phyloP scores from a whole-genome alignment of 2,113 vertebrate species.

The Ginglymostoma cirratum region DNA sequence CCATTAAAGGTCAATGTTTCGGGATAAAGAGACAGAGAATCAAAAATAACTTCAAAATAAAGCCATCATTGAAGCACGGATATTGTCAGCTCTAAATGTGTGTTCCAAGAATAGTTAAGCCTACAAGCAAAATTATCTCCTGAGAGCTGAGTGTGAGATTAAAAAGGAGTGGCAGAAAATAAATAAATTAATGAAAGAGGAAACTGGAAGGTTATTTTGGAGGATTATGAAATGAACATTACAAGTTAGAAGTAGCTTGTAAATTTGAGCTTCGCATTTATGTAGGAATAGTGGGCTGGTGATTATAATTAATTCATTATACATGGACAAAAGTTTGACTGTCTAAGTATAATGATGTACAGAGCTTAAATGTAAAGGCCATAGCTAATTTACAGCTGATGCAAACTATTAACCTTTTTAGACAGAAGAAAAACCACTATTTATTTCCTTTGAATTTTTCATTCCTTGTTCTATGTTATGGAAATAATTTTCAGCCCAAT shows the following conservation, averaged over 20 bases:
- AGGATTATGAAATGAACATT: neutral
- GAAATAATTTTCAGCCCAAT: constrained; percentile 7
- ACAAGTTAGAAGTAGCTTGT: neutral
- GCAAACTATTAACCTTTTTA: neutral
- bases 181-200: constrained; percentile 5
- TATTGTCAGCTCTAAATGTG: neutral
- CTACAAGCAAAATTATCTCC: neutral
- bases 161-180: constrained; percentile 7
- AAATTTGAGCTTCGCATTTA: neutral
- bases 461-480: neutral
- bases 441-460: neutral
- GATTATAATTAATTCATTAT: neutral
- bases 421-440: neutral
- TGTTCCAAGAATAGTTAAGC: too few relatives aligned
- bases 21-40: neutral
- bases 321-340: neutral
- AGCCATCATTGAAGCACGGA: neutral
- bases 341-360: neutral
- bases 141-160: neutral
- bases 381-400: neutral
- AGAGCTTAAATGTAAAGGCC: neutral
- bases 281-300: neutral
- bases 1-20: neutral
- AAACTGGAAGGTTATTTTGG: too few relatives aligned
- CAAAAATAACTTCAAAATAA: neutral